Evolutionary conservation across 2,113 vertebrate genomes (phyloP).

Genomic region (Indicator indicator): DNA sequence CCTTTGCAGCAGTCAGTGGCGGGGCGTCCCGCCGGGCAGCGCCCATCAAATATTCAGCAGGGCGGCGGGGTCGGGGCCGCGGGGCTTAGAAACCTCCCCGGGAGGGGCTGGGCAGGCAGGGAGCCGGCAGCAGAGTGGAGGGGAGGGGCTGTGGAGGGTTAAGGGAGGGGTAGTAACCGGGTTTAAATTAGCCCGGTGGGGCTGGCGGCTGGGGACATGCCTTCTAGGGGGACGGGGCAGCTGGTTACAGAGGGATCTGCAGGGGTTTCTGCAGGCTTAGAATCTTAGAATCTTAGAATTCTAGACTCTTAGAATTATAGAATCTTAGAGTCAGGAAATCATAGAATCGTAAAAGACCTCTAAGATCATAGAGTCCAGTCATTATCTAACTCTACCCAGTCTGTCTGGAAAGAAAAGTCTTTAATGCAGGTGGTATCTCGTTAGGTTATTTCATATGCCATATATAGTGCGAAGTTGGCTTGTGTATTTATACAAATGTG

Average conservation of each 20-base stretch:
- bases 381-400: no score
- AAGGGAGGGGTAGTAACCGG: not conserved
- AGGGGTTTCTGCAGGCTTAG: not conserved
- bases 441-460: not conserved
- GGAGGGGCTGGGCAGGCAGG: not conserved
- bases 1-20: slow-evolving; percentile 35
- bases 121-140: not conserved
- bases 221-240: not conserved
- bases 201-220: not conserved
- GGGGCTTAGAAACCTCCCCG: slow-evolving; percentile 33
- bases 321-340: not conserved
- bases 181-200: not conserved
- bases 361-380: no score
- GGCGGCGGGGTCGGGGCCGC: not conserved
- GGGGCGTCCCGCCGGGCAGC: slow-evolving; percentile 50
- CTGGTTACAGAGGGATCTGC: not conserved
- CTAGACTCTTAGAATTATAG: not conserved
- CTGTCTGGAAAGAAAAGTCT: not conserved
- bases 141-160: not conserved
- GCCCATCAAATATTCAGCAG: slow-evolving; percentile 61
- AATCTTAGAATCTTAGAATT: no score
- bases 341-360: no score
- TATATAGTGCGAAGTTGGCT: not conserved
- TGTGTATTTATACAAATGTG: not conserved
- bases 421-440: not conserved